phyloP scores from a whole-genome alignment of 2,113 vertebrate genomes.

The Myocastor coypus region DNA sequence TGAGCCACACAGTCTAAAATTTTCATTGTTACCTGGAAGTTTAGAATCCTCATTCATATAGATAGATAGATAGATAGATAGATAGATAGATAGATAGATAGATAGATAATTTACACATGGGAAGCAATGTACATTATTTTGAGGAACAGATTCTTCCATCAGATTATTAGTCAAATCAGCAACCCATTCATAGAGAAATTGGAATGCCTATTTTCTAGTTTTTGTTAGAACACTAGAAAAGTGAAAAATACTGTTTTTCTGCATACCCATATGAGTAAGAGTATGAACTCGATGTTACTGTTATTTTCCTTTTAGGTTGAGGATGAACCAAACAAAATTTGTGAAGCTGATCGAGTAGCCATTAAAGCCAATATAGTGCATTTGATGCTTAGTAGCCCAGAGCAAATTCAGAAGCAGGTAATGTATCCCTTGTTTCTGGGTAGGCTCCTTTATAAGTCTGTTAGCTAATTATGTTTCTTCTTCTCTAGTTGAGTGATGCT shows the following conservation, averaged over 20 bases:
- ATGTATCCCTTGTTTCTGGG: not conserved
- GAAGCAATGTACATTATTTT: not conserved
- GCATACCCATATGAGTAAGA: not conserved
- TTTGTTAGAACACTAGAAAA: slow-evolving; percentile 42
- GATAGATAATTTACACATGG: not conserved
- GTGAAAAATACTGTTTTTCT: not conserved
- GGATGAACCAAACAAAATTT: slow-evolving; percentile 98
- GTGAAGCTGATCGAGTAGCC: slow-evolving; percentile 93
- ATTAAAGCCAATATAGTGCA: slow-evolving; percentile 99
- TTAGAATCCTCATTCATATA: not conserved
- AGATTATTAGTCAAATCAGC: not conserved
- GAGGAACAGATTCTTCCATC: not conserved
- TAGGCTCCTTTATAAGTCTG: not conserved
- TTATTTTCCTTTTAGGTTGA: slow-evolving; percentile 91
- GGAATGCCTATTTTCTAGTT: not conserved
- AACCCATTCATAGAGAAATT: not conserved
- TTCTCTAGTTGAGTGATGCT: slow-evolving; percentile 95
- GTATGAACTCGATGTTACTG: slow-evolving; percentile 12
- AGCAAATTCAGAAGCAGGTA: slow-evolving; percentile 99
- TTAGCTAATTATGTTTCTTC: not conserved
- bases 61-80: no score
- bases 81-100: no score
- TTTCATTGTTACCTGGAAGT: not conserved
- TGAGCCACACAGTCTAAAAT: not conserved
- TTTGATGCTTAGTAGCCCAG: slow-evolving; percentile 98